Evolutionary conservation across 2,797 vertebrate species (phyloP).

Genomic region (Acomys russatus): DNA sequence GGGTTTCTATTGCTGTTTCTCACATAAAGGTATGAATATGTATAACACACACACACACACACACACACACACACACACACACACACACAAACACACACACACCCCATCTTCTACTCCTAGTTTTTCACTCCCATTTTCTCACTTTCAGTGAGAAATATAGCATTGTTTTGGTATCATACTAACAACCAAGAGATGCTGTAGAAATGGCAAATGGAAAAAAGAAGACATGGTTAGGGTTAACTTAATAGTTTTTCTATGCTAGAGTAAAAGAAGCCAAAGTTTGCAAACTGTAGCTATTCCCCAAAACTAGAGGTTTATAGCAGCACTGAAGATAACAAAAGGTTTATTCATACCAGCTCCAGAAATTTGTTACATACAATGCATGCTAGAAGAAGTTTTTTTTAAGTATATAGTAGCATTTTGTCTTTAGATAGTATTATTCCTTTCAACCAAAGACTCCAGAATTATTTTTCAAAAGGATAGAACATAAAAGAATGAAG

Average conservation of each 20-base stretch:
- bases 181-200: conserved; percentile 66
- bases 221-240: conserved; percentile 33
- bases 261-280: conserved; percentile 73
- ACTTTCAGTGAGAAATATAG: conserved; percentile 72
- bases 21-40: background rate
- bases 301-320: conserved; percentile 69
- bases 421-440: conserved; percentile 84
- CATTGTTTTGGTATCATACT: conserved; percentile 64
- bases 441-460: conserved; percentile 90
- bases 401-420: conserved; percentile 59
- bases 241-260: conserved; percentile 67
- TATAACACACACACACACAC: background rate
- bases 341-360: conserved; percentile 77
- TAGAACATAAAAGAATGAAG: conserved; percentile 70
- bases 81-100: background rate
- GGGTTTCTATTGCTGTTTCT: conserved; percentile 67
- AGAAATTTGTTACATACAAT: conserved; percentile 82
- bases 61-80: too few species aligned
- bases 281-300: conserved; percentile 75
- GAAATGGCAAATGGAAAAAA: conserved; percentile 35
- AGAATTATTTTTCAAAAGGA: conserved; percentile 86
- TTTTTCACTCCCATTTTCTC: background rate
- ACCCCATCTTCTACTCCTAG: background rate
- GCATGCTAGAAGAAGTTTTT: conserved; percentile 72
- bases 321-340: conserved; percentile 77